These are phyloP conservation scores for Pachymerium ferrugineum DNA, from an alignment of 2,888 invertebrate genomes.

Conservation along the genomic window DNA sequence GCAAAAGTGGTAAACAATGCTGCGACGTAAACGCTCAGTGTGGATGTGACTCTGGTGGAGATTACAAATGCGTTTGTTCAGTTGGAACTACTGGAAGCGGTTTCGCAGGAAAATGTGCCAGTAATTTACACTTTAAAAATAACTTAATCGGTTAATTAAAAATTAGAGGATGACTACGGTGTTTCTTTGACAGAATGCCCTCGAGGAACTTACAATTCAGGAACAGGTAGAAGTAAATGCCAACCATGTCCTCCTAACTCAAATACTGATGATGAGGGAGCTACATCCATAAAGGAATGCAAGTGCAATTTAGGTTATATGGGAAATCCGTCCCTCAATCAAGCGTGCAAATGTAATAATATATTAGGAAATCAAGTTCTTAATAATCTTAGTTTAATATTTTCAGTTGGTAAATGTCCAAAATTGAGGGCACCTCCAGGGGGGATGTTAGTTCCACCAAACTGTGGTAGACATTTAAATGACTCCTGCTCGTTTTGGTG, in stretches of 20 bases:
- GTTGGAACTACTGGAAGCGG: background rate
- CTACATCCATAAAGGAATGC: background rate
- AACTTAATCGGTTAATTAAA: background rate
- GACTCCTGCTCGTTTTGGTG: background rate
- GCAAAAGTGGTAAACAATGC: background rate
- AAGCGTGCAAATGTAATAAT: background rate
- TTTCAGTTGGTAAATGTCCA: background rate
- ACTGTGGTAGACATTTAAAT: background rate
- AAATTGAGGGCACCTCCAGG: background rate
- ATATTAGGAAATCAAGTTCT: background rate
- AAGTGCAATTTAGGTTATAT: constrained; percentile 3
- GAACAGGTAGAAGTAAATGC: background rate
- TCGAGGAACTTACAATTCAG: constrained; percentile 6
- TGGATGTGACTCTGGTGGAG: constrained; percentile 1
- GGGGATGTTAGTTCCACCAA: background rate
- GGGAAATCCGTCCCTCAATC: background rate
- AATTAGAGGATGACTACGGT: background rate
- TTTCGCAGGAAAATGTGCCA: background rate
- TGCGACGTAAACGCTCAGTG: background rate
- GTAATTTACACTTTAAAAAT: background rate
- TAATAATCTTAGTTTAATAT: background rate
- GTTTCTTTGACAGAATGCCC: constrained; percentile 3
- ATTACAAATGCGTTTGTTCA: background rate
- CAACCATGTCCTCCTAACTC: constrained; percentile 8
- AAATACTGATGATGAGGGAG: background rate